Evolutionary conservation across 2,888 invertebrate species (phyloP), one percentile per base, ranked within the genome.

Genomic region (Microdon myrmicae): DNA sequence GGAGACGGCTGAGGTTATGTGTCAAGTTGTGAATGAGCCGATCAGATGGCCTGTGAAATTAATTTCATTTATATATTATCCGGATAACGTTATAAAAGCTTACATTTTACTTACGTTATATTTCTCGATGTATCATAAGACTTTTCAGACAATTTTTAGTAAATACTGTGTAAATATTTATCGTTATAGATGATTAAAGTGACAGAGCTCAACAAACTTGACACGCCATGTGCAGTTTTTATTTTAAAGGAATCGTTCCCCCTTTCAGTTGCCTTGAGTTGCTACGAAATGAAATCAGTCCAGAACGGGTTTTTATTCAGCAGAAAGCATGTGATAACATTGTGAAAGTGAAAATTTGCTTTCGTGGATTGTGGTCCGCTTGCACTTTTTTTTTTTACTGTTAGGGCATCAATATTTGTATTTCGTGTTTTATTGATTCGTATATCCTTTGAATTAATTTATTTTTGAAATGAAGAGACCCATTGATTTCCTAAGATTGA

Each of bases 181-280:
- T n/a, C n/a, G n/a, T n/a, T n/a, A n/a, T n/a, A n/a, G n/a, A 68
- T 68, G 61, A 68, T 67, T 53, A 68, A 58, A 66, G 49, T 49
- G 47, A 45, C 58, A 38, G 49, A 70, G 39, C 48, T 64, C 53
- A 53, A 34, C 59, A 44, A 48, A 68, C 68, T 67, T 70, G 68
- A 64, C 68, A 70, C 67, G 66, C 69, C 71, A 71, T 71, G 71
- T 71, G 71, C 68, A 71, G 70, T 61, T 70, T 69, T 68, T 43
- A 60, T 39, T 61, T 59, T 49, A 71, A 69, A 68, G 68, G 59
- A 68, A 64, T 29, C 19, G 12, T 29, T n/a, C n/a, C n/a, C n/a
- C n/a, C n/a, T n/a, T n/a, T n/a, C n/a, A n/a, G 2, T 16, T 7
- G 23, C 1, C 44, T 29, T 25, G 37, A 37, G 1, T 0, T 8